Percentiles rank a stretch among this genome's conserved stretches.
These are phyloP conservation scores for Eunapius fragilis DNA, from an alignment of 37 sponge, comb jelly and placozoan species.

Conservation along the genomic window DNA sequence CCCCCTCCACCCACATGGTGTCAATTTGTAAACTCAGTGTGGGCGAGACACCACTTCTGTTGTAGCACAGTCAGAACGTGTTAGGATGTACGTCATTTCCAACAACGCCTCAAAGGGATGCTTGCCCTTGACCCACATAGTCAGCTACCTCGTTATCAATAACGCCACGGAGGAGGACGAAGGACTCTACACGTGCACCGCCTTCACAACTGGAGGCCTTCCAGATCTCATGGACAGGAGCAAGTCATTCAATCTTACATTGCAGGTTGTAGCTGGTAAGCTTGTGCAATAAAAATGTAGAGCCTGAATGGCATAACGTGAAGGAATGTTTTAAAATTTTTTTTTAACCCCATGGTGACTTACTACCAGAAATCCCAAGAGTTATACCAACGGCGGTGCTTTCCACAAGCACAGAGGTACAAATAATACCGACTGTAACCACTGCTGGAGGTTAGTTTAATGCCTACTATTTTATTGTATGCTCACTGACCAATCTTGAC, in stretches of 20 bases:
- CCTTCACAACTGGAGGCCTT: not conserved
- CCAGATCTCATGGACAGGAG: not conserved
- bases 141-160: not conserved
- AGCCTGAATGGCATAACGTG: no score
- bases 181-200: not conserved
- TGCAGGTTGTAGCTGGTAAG: not conserved
- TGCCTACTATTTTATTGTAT: no score
- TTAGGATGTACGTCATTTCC: not conserved
- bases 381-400: not conserved
- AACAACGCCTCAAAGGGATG: not conserved
- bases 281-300: not conserved
- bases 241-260: not conserved
- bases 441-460: not conserved
- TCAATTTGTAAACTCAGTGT: not conserved
- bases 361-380: not conserved
- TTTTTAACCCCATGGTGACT: no score
- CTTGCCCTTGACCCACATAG: not conserved
- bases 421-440: not conserved
- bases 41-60: not conserved
- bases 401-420: not conserved
- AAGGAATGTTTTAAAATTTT: not conserved
- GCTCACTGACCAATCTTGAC: not conserved
- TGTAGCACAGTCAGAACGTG: not conserved
- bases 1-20: no score
- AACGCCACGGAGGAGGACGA: not conserved